Conservation (phyloP, 2,888 invertebrate genomes). For the Apotomis capreana region DNA sequence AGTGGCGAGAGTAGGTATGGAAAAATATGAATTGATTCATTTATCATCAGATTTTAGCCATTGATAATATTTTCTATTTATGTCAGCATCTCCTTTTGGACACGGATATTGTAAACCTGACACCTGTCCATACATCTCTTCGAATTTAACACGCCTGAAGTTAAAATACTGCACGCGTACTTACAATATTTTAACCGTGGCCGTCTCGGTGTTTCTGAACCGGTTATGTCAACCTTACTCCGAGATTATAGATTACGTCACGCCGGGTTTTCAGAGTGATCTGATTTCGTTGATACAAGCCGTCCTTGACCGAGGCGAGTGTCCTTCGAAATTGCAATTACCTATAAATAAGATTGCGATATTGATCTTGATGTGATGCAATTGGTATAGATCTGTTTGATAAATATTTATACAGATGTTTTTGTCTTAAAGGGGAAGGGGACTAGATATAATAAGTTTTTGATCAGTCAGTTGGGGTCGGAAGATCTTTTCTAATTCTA, state of each 20-base stretch:
- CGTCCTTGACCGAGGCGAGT: constrained; percentile 32
- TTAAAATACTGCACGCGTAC: constrained; percentile 11
- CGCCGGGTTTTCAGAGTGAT: constrained; percentile 31
- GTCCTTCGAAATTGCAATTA: constrained; percentile 30
- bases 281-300: constrained; percentile 31
- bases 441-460: too few relatives aligned
- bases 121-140: too few relatives aligned
- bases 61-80: too few relatives aligned
- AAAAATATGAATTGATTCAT: too few relatives aligned
- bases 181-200: not conserved
- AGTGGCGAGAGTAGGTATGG: too few relatives aligned
- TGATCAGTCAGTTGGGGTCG: too few relatives aligned
- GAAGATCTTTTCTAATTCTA: too few relatives aligned
- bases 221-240: constrained; percentile 36
- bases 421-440: too few relatives aligned
- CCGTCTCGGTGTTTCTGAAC: constrained; percentile 14
- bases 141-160: not conserved
- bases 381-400: not conserved
- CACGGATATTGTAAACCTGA: too few relatives aligned
- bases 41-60: too few relatives aligned
- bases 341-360: constrained; percentile 1
- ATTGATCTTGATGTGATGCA: not conserved
- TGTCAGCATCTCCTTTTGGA: too few relatives aligned
- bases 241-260: constrained; percentile 42
- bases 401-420: too few relatives aligned